Evolutionary conservation across 92 coral and sea anemone genomes (phyloP).

Genomic region (Umimayanthus chanpuru): DNA sequence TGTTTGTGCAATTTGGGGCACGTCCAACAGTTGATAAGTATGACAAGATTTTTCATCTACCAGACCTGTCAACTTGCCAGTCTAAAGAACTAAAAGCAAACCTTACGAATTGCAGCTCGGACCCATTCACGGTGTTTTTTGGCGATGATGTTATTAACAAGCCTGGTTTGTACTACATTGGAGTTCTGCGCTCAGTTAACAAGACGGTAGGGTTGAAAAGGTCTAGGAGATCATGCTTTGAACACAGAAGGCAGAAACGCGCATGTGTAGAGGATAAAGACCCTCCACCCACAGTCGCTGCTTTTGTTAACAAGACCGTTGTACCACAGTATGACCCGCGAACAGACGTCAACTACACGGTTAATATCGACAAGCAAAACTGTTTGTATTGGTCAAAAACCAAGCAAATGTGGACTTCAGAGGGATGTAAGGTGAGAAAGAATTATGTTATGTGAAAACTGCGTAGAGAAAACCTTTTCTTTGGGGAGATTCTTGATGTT

Average conservation of each 20-base stretch:
- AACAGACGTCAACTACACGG: neutral
- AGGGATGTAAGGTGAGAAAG: neutral
- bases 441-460: no score
- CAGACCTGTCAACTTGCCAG: conserved; percentile 25
- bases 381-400: neutral
- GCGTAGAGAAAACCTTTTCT: no score
- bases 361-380: no score
- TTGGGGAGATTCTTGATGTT: no score
- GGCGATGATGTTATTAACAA: neutral
- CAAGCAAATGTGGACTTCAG: neutral
- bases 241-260: conserved; percentile 17
- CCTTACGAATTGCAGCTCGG: neutral
- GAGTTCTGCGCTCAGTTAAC: neutral
- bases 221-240: conserved; percentile 26
- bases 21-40: conserved; percentile 23
- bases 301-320: neutral
- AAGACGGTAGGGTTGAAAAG: neutral
- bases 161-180: conserved; percentile 10
- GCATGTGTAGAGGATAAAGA: conserved; percentile 42
- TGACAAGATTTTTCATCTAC: conserved; percentile 16
- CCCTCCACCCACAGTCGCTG: neutral
- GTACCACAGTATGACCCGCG: neutral
- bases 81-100: neutral
- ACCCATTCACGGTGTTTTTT: conserved; percentile 11
- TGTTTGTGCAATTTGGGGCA: conserved; percentile 27